A percentile compares a stretch with the other conserved stretches of the same genome.
Conservation (phyloP, 2,113 vertebrate genomes). For the Centropus bengalensis region DNA sequence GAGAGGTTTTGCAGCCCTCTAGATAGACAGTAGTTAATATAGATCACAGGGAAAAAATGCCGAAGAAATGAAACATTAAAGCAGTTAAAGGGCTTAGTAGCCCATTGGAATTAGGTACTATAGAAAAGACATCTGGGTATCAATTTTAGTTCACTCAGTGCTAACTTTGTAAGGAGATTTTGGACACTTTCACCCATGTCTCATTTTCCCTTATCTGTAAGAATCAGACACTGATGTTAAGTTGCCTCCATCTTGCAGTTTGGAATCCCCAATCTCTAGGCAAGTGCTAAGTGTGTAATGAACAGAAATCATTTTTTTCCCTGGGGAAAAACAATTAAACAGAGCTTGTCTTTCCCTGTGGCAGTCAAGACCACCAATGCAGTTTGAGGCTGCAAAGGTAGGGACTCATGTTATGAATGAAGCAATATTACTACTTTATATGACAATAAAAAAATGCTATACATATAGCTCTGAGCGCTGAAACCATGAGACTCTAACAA, state of each 20-base stretch:
- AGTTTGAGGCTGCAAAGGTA: neutral
- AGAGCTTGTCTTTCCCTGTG: neutral
- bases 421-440: neutral
- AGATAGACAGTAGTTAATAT: neutral
- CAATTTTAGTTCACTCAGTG: neutral
- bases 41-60: neutral
- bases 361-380: neutral
- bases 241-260: neutral
- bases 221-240: neutral
- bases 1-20: neutral
- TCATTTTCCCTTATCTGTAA: neutral
- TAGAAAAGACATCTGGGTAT: neutral
- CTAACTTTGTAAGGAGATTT: neutral
- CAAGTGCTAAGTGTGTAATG: neutral
- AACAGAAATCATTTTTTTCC: neutral
- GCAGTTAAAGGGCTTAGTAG: neutral
- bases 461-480: neutral
- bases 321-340: neutral
- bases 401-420: neutral
- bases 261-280: neutral
- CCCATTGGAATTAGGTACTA: neutral
- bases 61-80: neutral
- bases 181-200: neutral
- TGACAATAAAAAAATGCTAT: neutral
- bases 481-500: neutral